Percentiles rank a stretch among this genome's conserved stretches.
These are phyloP conservation scores for Diadumene lineata DNA, from an alignment of 92 coral and sea anemone species.

Conservation along the genomic window DNA sequence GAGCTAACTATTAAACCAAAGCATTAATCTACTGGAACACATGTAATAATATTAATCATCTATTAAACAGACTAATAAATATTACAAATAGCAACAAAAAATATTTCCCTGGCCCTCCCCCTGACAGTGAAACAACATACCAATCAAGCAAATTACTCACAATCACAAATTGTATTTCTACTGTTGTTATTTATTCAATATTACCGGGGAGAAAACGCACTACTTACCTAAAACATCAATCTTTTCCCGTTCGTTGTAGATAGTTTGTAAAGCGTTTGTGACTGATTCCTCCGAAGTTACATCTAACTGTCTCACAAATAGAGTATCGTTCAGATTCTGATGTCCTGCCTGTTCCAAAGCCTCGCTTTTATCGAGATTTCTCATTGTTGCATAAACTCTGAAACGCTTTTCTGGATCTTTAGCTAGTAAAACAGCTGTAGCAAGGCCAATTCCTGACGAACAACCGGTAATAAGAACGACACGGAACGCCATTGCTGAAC, in stretches of 20 bases:
- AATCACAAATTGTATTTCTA: neutral
- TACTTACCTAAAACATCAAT: constrained; percentile 84
- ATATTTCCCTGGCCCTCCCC: neutral
- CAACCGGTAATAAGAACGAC: constrained; percentile 89
- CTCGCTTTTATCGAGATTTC: constrained; percentile 75
- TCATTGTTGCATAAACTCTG: constrained; percentile 92
- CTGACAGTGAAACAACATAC: neutral
- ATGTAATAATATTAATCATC: too few species aligned
- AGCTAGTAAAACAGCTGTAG: constrained; percentile 81
- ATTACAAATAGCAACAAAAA: too few species aligned
- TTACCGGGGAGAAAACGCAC: too few species aligned
- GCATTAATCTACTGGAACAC: too few species aligned
- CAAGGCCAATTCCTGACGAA: constrained; percentile 87
- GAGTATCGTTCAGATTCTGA: constrained; percentile 67
- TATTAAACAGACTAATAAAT: too few species aligned
- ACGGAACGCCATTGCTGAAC: constrained; percentile 55
- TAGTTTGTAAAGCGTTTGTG: constrained; percentile 61
- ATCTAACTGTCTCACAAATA: constrained; percentile 74
- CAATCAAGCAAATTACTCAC: neutral
- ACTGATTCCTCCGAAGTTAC: constrained; percentile 91
- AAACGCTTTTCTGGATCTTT: constrained; percentile 79
- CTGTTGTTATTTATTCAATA: too few species aligned
- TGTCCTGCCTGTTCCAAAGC: constrained; percentile 66
- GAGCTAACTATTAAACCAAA: too few species aligned
- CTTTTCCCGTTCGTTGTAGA: constrained; percentile 66